Base-by-base conservation (phyloP, 2,113 vertebrate species). In the Kryptolebias marmoratus region DNA sequence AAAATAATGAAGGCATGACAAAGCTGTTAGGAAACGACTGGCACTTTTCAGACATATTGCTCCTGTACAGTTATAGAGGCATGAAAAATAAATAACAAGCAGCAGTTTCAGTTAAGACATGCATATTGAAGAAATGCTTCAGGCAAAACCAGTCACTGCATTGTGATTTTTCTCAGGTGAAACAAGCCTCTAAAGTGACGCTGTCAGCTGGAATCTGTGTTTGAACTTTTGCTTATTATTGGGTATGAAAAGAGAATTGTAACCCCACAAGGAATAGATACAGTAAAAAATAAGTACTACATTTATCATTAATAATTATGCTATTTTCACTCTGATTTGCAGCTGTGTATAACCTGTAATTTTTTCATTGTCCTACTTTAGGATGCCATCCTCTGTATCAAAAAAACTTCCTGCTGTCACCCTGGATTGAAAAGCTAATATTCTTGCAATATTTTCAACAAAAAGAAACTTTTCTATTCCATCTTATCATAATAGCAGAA, bases 1-100 rank as follows among this genome's bases (percentile, higher is more conserved):
- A 71, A 39, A 58, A 59, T 78, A 80, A 83, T 85, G 79, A 84
- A 52, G 71, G 67, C 64, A 63, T 0, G n/a, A 80, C 57, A 75
- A 53, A 62, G 66, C 80, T 36, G 61, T 56, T n/a, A 50, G 66
- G 18, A 68, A 3, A 11, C 68, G 60, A 71, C 45, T 68, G 39
- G 48, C 62, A 80, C 48, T 32, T 61, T 79, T 78, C 52, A 72
- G 44, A 77, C 39, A 44, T 65, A 39, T 12, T 18, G 39, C n/a
- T 27, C 22, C 54, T 9, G 27, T 30, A 50, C 49, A 44, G 49
- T 36, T 42, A 31, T 1, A 14, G 50, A 67, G 58, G 42, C 27
- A 66, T 31, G 56, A 58, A 30, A 28, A 68, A 42, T 27, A 59
- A 65, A 64, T 22, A 67, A 56, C 42, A 82, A 36, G 47, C n/a